phyloP scores from a whole-genome alignment of 2,797 vertebrate species.

The Melopsittacus undulatus region DNA sequence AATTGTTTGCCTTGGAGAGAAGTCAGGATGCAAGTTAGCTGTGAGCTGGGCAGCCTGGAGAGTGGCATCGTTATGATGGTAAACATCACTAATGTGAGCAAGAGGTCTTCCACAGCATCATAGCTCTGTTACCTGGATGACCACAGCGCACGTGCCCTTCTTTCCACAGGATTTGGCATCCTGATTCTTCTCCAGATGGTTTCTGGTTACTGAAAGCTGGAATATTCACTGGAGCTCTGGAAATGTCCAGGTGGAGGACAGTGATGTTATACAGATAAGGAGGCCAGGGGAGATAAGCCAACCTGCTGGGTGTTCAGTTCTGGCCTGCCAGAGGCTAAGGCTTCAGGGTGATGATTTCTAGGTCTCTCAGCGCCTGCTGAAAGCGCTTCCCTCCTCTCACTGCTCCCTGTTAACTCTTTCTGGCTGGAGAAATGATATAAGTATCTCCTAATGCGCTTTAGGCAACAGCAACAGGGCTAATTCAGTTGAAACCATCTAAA shows the following conservation, averaged over 20 bases:
- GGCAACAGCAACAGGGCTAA: not conserved
- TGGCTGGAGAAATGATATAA: not conserved
- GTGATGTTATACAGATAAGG: not conserved
- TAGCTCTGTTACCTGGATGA: not conserved
- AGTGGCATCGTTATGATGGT: not conserved
- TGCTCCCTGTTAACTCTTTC: not conserved
- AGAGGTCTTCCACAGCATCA: not conserved
- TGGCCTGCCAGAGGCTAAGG: not conserved
- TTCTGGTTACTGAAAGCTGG: not conserved
- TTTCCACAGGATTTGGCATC: not conserved
- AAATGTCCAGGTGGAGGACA: not conserved
- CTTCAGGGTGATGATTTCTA: not conserved
- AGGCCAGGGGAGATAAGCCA: not conserved
- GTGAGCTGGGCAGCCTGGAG: not conserved
- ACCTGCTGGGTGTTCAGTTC: not conserved
- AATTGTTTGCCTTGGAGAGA: not conserved
- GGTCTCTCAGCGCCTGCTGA: not conserved
- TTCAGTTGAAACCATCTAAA: constrained; percentile 25
- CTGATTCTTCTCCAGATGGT: not conserved
- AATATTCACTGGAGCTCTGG: not conserved
- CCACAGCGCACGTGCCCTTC: not conserved
- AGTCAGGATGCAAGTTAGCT: not conserved
- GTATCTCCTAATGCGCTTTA: constrained; percentile 29
- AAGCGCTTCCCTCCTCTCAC: not conserved
- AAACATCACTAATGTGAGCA: not conserved